phyloP scores from a whole-genome alignment of 2,113 vertebrate genomes.

The Oxygymnocypris stewartii region DNA sequence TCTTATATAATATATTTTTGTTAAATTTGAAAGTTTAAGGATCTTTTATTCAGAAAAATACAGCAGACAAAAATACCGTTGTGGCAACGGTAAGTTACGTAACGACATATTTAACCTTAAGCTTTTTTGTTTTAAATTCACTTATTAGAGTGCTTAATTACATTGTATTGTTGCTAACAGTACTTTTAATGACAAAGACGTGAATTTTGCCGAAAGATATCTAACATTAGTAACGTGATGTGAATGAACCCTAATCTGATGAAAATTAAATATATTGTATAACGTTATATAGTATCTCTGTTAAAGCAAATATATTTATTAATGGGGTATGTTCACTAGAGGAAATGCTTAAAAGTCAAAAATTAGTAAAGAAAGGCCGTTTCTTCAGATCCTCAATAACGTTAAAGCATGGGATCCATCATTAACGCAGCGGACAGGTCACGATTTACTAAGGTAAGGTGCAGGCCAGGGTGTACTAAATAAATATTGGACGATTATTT shows the following conservation, averaged over 20 bases:
- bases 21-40: not conserved
- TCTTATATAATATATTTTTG: not conserved
- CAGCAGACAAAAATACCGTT: not conserved
- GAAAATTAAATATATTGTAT: not conserved
- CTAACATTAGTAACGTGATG: not conserved
- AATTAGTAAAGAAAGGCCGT: not conserved
- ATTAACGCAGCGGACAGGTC: not conserved
- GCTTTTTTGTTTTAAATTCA: not conserved
- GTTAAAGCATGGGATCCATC: not conserved
- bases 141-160: not conserved
- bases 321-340: not conserved
- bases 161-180: not conserved
- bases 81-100: not conserved
- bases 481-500: not conserved
- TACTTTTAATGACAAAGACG: not conserved
- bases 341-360: not conserved
- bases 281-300: not conserved
- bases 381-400: not conserved
- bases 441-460: not conserved
- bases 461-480: not conserved
- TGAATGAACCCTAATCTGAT: not conserved
- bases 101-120: not conserved
- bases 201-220: not conserved
- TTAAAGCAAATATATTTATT: not conserved
- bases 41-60: not conserved